These are phyloP conservation scores for Harpegnathos saltator DNA, from an alignment of 1,140 invertebrate species.

Conservation along the genomic window DNA sequence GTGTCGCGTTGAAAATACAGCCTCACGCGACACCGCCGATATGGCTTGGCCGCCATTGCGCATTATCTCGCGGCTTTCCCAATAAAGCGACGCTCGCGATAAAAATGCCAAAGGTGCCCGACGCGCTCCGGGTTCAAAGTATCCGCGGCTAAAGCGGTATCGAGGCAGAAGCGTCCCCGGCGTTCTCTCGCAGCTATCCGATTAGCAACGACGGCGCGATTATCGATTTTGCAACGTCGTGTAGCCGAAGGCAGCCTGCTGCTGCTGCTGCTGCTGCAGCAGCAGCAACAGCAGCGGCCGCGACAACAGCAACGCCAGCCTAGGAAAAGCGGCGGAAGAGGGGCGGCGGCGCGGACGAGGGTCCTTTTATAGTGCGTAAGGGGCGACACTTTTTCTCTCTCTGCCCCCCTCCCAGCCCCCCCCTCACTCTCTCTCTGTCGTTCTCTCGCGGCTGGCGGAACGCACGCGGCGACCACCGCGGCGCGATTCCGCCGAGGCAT, in stretches of 20 bases:
- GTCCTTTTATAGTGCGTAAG: slow-evolving; percentile 72
- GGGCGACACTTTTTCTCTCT: slow-evolving; percentile 67
- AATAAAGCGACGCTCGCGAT: not conserved
- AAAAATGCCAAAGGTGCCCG: slow-evolving; percentile 20
- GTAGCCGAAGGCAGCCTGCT: slow-evolving; percentile 66
- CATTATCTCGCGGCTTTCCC: not conserved
- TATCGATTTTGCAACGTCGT: slow-evolving; percentile 76
- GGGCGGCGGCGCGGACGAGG: slow-evolving; percentile 56
- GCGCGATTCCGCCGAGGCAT: slow-evolving; percentile 63
- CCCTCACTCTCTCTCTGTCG: not conserved
- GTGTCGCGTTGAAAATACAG: no score
- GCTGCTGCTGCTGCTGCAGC: no score
- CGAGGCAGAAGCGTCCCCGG: slow-evolving; percentile 27
- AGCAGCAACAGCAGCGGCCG: slow-evolving; percentile 9
- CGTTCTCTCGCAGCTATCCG: slow-evolving; percentile 59
- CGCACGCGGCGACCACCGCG: slow-evolving; percentile 35
- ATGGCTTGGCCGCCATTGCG: not conserved
- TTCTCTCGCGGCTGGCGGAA: slow-evolving; percentile 23
- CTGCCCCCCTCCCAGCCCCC: not conserved
- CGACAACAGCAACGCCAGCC: slow-evolving; percentile 17
- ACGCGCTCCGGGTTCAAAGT: slow-evolving; percentile 10
- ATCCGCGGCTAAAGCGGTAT: slow-evolving; percentile 5
- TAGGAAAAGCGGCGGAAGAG: slow-evolving; percentile 48
- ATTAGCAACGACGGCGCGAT: slow-evolving; percentile 67
- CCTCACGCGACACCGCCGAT: no score